These are phyloP conservation scores for Drosophila cracens DNA, from an alignment of 2,888 invertebrate genomes.

Conservation along the genomic window DNA sequence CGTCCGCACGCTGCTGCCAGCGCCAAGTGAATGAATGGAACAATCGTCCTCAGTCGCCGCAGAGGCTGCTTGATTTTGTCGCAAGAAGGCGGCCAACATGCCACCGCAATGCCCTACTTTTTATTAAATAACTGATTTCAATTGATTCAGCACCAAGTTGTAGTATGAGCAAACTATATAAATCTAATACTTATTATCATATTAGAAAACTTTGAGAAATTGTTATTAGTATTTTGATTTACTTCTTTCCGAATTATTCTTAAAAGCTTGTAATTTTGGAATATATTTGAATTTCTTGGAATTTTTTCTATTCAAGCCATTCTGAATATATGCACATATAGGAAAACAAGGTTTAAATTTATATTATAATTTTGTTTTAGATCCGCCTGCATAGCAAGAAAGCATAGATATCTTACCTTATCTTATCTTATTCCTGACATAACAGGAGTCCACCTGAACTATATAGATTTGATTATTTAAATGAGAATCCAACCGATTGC, in stretches of 20 bases:
- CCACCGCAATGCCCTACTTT: slow-evolving; percentile 53
- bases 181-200: neutral
- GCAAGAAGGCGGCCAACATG: slow-evolving; percentile 44
- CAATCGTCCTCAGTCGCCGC: slow-evolving; percentile 68
- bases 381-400: too few species aligned
- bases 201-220: neutral
- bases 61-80: slow-evolving; percentile 56
- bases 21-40: slow-evolving; percentile 79
- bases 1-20: slow-evolving; percentile 80
- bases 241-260: neutral
- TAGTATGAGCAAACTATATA: too few species aligned
- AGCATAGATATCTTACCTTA: neutral
- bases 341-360: neutral
- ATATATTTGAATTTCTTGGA: too few species aligned
- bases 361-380: too few species aligned
- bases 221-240: too few species aligned
- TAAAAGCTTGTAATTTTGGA: neutral
- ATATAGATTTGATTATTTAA: neutral
- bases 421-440: too few species aligned
- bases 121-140: neutral
- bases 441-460: neutral
- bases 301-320: too few species aligned
- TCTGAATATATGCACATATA: neutral
- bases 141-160: neutral
- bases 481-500: neutral